Percentiles rank a stretch among this genome's conserved stretches.
These are phyloP conservation scores for Drosophila sucinea DNA, from an alignment of 1,140 invertebrate genomes.

Conservation along the genomic window DNA sequence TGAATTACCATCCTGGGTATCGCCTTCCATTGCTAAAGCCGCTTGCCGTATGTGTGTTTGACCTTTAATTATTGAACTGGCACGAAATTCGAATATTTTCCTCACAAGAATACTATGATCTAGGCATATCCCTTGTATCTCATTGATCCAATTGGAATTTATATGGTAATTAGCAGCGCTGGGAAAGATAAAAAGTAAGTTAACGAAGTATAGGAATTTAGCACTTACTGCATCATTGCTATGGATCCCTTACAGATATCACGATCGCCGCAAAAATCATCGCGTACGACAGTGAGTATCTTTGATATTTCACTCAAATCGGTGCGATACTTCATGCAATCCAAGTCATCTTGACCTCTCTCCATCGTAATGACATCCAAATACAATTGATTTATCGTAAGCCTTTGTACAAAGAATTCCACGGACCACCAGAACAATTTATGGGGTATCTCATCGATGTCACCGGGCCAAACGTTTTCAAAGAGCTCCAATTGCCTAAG, in stretches of 20 bases:
- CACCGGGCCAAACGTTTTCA: conserved; percentile 33
- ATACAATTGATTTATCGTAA: conserved; percentile 36
- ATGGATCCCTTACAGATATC: conserved; percentile 32
- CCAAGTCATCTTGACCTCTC: conserved; percentile 19
- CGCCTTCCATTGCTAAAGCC: background rate
- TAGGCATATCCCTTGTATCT: background rate
- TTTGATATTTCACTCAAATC: conserved; percentile 43
- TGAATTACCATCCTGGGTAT: conserved; percentile 7
- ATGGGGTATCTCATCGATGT: conserved; percentile 25
- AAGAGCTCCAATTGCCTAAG: conserved; percentile 29
- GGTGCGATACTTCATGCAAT: conserved; percentile 48
- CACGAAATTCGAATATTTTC: background rate
- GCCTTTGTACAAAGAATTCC: conserved; percentile 39
- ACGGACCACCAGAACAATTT: conserved; percentile 51
- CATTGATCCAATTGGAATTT: conserved; percentile 30
- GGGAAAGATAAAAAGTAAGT: no score
- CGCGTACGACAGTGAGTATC: conserved; percentile 25
- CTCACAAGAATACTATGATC: background rate
- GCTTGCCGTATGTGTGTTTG: background rate
- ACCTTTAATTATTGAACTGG: background rate
- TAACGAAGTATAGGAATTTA: no score
- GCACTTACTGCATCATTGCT: conserved; percentile 24
- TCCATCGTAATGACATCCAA: conserved; percentile 49
- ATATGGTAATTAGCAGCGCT: conserved; percentile 38
- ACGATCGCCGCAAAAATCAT: background rate